Conservation (phyloP, 2,113 vertebrate species). For the Fulmarus glacialis region DNA sequence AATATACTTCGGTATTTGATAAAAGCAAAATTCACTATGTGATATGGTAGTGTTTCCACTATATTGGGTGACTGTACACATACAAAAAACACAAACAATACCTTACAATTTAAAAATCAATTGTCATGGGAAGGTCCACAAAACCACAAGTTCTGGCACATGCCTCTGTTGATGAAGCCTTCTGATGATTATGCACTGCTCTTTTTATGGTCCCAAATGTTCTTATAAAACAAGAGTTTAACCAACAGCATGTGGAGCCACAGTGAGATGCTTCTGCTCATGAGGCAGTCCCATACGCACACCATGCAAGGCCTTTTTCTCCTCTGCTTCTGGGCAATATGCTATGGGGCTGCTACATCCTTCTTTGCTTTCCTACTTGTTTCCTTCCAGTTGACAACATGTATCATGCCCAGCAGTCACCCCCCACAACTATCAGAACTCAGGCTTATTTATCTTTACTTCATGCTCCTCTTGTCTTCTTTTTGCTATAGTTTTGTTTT, state of each 20-base stretch:
- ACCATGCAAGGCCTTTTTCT: not conserved
- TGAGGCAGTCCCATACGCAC: not conserved
- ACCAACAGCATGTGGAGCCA: not conserved
- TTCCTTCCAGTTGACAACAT: not conserved
- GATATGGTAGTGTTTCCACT: not conserved
- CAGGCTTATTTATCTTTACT: not conserved
- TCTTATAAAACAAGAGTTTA: not conserved
- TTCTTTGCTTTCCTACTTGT: not conserved
- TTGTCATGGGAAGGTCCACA: not conserved
- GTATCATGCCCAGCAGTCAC: not conserved
- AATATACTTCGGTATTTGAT: not conserved
- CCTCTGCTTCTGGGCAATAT: not conserved
- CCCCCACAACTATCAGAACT: not conserved
- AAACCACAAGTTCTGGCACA: not conserved
- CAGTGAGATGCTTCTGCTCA: not conserved
- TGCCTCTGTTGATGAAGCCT: not conserved
- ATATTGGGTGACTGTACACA: not conserved
- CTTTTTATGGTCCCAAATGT: not conserved
- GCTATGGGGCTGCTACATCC: not conserved
- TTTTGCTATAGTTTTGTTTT: not conserved
- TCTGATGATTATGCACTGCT: not conserved
- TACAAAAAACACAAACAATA: not conserved
- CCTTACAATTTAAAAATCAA: not conserved
- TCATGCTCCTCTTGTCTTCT: not conserved
- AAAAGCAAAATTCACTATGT: not conserved